Conservation (phyloP, 2,797 vertebrate genomes). For the Schizopygopsis malacanthus region DNA sequence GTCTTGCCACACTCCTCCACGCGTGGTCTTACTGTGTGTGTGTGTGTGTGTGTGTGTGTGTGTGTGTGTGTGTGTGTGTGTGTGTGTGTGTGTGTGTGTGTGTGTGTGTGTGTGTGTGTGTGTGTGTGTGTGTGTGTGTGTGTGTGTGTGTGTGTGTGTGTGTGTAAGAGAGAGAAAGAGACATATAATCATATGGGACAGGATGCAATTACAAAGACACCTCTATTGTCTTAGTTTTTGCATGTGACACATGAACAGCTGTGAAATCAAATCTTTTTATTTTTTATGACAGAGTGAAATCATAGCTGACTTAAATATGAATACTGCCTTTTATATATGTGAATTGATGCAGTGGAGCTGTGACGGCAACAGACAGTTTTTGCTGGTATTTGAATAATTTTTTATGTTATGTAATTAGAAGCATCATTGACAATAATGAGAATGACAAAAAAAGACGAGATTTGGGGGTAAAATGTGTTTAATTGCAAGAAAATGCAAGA, state of each 20-base stretch:
- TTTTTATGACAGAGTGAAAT: constrained; percentile 75
- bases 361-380: constrained; percentile 2
- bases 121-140: not conserved
- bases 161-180: constrained; percentile 13
- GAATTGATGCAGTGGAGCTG: constrained; percentile 34
- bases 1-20: constrained; percentile 67
- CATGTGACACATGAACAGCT: constrained; percentile 75
- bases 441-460: not conserved
- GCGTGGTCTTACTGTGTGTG: constrained; percentile 12
- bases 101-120: not conserved
- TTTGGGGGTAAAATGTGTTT: not conserved
- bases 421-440: not conserved
- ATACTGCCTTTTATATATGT: constrained; percentile 68
- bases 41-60: not conserved
- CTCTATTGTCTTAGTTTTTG: constrained; percentile 58
- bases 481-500: not conserved
- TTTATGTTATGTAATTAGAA: not conserved
- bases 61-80: not conserved
- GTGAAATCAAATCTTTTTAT: constrained; percentile 78
- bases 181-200: constrained; percentile 24
- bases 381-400: not conserved
- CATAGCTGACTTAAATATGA: constrained; percentile 68
- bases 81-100: not conserved
- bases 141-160: not conserved
- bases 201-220: constrained; percentile 39